These are phyloP conservation scores for Picus viridis DNA, from an alignment of 2,797 vertebrate species.

Conservation along the genomic window DNA sequence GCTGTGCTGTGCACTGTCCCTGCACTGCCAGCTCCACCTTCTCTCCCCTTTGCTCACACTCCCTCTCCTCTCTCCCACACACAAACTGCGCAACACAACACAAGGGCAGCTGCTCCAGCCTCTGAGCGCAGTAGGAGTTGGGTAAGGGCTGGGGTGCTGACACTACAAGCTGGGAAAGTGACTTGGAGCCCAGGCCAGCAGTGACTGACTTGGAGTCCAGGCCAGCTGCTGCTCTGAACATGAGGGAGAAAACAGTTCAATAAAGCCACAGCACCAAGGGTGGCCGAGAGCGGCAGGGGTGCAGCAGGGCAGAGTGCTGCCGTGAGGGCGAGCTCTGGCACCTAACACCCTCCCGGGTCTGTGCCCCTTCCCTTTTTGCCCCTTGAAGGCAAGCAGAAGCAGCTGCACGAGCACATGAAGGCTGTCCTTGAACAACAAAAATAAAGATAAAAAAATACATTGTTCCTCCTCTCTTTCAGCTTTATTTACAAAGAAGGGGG, in stretches of 20 bases:
- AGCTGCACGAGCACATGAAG: slow-evolving; percentile 63
- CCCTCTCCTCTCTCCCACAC: slow-evolving; percentile 5
- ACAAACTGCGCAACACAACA: not conserved
- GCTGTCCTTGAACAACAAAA: slow-evolving; percentile 75
- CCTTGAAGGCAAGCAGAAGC: slow-evolving; percentile 64
- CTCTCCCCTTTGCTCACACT: slow-evolving; percentile 7
- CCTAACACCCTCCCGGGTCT: slow-evolving; percentile 62
- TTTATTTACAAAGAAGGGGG: slow-evolving; percentile 84
- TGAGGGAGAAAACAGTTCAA: not conserved
- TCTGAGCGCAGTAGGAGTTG: not conserved
- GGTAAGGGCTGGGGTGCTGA: not conserved
- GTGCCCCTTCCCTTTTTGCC: slow-evolving; percentile 53
- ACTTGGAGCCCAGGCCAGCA: not conserved
- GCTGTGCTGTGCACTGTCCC: slow-evolving; percentile 34
- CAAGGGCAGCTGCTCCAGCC: not conserved
- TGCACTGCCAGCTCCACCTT: slow-evolving; percentile 41
- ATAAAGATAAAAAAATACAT: slow-evolving; percentile 86
- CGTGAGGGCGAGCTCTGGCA: slow-evolving; percentile 61
- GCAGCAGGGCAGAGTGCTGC: slow-evolving; percentile 29
- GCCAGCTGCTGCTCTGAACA: not conserved
- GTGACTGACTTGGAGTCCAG: not conserved
- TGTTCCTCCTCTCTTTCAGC: slow-evolving; percentile 81
- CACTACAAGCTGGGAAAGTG: not conserved
- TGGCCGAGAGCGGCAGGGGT: slow-evolving; percentile 46
- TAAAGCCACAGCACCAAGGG: not conserved